These are phyloP conservation scores for Aythya baeri DNA, from an alignment of 2,113 vertebrate genomes.

Conservation along the genomic window DNA sequence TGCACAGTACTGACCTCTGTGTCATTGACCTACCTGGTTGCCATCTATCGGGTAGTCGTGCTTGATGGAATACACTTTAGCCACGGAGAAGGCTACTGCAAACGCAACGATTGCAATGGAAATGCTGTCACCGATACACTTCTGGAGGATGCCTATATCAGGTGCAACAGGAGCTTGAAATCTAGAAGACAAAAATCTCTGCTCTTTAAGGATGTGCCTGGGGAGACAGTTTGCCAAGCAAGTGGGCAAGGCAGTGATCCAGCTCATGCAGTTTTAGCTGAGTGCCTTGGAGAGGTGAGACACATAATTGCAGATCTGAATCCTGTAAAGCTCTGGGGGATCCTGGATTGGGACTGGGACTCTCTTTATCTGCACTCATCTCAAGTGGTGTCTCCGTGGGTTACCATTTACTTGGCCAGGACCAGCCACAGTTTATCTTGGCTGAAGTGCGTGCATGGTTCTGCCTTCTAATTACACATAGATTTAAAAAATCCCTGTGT, in stretches of 20 bases:
- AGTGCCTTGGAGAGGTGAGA: background rate
- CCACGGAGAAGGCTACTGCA: conserved; percentile 91
- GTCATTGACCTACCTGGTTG: conserved; percentile 84
- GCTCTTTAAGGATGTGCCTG: background rate
- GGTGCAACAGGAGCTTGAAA: conserved; percentile 84
- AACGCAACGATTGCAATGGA: conserved; percentile 92
- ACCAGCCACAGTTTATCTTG: background rate
- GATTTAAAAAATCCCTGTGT: background rate
- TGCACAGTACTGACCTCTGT: background rate
- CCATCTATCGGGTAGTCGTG: conserved; percentile 91
- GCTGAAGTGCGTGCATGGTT: background rate
- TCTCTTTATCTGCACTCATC: background rate
- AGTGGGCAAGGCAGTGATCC: background rate
- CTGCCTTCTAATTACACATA: background rate
- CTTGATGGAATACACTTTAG: conserved; percentile 93
- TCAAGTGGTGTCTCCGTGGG: background rate
- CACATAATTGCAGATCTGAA: background rate
- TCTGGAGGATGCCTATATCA: conserved; percentile 74
- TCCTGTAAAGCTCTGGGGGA: background rate
- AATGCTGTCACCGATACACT: conserved; percentile 82
- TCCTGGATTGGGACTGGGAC: background rate
- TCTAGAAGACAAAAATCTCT: conserved; percentile 71
- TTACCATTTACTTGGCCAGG: background rate
- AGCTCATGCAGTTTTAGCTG: background rate
- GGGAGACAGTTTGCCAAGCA: background rate